Conservation (phyloP, 2,113 vertebrate genomes). For the Marmota flaviventris region DNA sequence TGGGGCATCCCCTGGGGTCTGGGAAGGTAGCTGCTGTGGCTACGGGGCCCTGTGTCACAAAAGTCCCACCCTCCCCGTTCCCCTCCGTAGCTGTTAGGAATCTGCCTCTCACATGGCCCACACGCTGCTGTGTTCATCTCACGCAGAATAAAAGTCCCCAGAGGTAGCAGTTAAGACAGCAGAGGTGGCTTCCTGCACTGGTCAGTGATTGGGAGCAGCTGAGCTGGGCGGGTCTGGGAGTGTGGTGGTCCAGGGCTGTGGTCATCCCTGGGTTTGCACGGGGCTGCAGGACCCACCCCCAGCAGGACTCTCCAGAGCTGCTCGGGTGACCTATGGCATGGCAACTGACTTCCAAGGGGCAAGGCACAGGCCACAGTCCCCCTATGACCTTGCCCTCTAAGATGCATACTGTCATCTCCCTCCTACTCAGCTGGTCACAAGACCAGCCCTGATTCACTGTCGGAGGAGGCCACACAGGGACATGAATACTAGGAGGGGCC, state of each 20-base stretch:
- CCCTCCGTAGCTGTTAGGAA: too few species aligned
- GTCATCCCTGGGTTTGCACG: background rate
- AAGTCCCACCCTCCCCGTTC: too few species aligned
- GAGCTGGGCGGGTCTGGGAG: background rate
- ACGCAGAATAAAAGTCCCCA: too few species aligned
- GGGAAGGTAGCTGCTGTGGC: background rate
- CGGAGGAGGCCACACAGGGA: background rate
- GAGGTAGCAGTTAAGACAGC: background rate
- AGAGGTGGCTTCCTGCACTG: background rate
- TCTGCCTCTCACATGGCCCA: too few species aligned
- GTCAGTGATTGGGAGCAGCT: background rate
- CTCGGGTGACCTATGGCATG: background rate
- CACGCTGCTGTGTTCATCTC: background rate
- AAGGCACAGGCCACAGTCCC: background rate
- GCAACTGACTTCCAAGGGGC: too few species aligned
- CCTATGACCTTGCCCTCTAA: background rate
- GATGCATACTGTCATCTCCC: fast-evolving
- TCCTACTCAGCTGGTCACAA: background rate
- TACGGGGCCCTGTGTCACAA: too few species aligned
- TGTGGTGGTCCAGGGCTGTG: fast-evolving
- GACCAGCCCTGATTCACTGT: background rate
- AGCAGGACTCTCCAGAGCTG: background rate
- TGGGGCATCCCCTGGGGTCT: background rate
- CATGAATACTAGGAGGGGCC: background rate
- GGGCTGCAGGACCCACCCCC: background rate